Evolutionary conservation across 2,888 invertebrate species (phyloP).

Genomic region (Elmis aenea): DNA sequence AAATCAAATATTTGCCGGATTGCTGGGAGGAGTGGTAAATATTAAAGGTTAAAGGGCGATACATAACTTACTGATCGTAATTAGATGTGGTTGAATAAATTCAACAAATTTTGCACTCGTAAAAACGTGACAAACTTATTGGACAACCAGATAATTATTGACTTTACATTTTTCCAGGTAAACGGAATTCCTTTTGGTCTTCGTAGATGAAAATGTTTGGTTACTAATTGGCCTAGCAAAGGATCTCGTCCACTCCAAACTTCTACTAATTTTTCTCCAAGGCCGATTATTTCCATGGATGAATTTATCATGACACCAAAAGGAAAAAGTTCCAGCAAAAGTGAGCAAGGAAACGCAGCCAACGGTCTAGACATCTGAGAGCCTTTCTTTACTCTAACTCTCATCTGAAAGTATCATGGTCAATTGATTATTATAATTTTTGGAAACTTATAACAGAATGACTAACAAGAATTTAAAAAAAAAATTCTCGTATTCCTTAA

Average conservation of each 20-base stretch:
- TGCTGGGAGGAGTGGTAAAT: no score
- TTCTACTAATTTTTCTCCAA: conserved; percentile 72
- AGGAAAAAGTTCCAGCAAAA: conserved; percentile 77
- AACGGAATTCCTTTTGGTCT: conserved; percentile 75
- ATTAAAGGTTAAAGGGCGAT: no score
- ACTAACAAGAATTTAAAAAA: no score
- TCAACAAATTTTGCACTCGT: no score
- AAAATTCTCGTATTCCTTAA: no score
- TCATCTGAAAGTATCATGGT: conserved; percentile 31
- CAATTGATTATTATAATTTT: no score
- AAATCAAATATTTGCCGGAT: no score
- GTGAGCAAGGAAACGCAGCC: conserved; percentile 58
- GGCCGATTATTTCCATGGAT: conserved; percentile 67
- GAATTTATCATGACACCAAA: conserved; percentile 76
- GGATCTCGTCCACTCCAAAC: conserved; percentile 59
- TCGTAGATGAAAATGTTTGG: conserved; percentile 67
- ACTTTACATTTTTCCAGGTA: conserved; percentile 72
- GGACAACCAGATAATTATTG: no score
- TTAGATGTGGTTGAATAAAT: no score
- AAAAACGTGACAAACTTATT: no score
- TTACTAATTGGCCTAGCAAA: conserved; percentile 62
- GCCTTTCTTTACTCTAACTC: conserved; percentile 33
- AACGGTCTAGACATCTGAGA: conserved; percentile 41
- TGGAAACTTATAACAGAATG: no score
- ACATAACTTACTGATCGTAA: no score